phyloP scores from a whole-genome alignment of 2,797 vertebrate genomes.

The Heliangelus exortis region DNA sequence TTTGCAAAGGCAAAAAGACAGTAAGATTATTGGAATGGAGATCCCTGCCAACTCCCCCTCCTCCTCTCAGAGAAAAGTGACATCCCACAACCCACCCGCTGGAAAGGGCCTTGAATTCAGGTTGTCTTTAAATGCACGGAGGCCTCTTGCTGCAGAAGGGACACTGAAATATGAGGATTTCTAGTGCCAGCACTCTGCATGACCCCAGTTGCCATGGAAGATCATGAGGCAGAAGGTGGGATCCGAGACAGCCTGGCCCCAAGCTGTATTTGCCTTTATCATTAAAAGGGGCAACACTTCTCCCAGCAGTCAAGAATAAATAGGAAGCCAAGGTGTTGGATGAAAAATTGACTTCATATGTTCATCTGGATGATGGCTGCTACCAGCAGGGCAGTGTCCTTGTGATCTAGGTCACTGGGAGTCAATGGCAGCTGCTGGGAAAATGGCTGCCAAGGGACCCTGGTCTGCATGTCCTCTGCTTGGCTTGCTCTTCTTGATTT shows the following conservation, averaged over 20 bases:
- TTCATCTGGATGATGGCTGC: neutral
- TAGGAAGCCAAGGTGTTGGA: neutral
- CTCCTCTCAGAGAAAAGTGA: neutral
- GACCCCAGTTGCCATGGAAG: neutral
- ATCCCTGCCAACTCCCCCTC: neutral
- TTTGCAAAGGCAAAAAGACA: neutral
- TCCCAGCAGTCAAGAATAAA: neutral
- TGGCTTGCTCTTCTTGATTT: neutral
- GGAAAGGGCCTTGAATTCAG: neutral
- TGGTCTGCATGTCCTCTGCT: rapidly evolving
- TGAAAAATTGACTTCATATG: neutral
- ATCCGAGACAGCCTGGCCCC: neutral
- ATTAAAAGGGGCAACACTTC: neutral
- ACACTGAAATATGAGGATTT: neutral
- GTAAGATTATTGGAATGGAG: neutral
- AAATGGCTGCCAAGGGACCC: rapidly evolving
- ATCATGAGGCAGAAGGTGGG: neutral
- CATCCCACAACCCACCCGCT: rapidly evolving
- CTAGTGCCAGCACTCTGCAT: neutral
- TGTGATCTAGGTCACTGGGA: neutral
- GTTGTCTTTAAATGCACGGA: rapidly evolving
- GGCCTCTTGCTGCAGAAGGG: neutral
- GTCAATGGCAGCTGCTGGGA: neutral
- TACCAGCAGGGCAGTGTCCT: neutral
- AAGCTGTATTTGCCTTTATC: neutral